Evolutionary conservation across 2,113 vertebrate species (phyloP), one percentile per base, ranked within the genome.

Genomic region (Toxostoma redivivum): DNA sequence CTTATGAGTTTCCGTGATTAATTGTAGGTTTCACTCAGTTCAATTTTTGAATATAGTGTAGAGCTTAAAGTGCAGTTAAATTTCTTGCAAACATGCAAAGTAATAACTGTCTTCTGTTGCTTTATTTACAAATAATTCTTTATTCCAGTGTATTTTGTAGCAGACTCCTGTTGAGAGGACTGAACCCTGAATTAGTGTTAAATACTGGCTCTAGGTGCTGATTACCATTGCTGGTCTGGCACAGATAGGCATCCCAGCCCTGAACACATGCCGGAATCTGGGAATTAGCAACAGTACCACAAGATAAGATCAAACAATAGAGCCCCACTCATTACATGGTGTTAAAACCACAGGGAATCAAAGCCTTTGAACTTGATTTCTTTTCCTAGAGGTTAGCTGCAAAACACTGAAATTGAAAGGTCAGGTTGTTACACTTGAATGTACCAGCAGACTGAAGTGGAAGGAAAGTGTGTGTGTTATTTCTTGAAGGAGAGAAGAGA

Each of bases 61-160:
- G 33, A 88, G 7, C 31, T 53, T 57, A n/a, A 92, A 90, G n/a
- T 48, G 27, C 57, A 53, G 16, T 54, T 79, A 57, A 15, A 81
- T 73, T 83, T 48, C 76, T 21, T 35, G 28, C 40, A 86, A 65
- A 40, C 4, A 3, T 27, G 37, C n/a, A 12, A 88, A 86, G 25
- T 74, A 92, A 74, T 84, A 61, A 76, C 37, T 40, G 27, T 64
- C 58, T 80, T 76, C n/a, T 45, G 40, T 60, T 73, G 33, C 33
- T 81, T 92, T 89, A 57, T 94, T 92, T 95, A 94, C 64, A 86
- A 94, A 72, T 60, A 84, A 50, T 47, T 65, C 53, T 67, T 69
- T 27, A 67, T 81, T 81, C 50, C 21, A 30, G 11, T 81, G 45
- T 79, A 65, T 64, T 72, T 40, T 40, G 8, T 3, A 4, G 57